phyloP scores from a whole-genome alignment of 2,113 vertebrate genomes.

The Melanotaenia duboulayi region DNA sequence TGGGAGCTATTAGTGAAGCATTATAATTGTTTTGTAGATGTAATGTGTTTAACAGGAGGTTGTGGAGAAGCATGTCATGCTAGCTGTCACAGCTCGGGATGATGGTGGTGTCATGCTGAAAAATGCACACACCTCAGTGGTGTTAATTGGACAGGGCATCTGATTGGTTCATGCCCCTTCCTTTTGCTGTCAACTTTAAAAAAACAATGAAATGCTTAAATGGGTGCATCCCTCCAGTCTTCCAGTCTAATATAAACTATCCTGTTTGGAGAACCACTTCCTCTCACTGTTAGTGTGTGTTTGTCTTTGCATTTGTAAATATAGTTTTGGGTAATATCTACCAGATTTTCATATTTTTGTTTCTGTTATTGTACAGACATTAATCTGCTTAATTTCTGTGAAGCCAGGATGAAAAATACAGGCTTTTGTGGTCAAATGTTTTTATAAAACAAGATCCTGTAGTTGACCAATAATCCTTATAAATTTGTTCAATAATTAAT shows the following conservation, averaged over 20 bases:
- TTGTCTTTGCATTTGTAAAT: background rate
- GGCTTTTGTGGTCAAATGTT: background rate
- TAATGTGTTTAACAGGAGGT: constrained; percentile 15
- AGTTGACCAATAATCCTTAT: background rate
- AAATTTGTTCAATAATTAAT: background rate
- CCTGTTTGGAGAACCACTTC: constrained; percentile 7
- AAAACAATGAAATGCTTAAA: constrained; percentile 72
- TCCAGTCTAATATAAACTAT: constrained; percentile 13
- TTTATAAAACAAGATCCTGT: background rate
- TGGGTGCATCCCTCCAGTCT: constrained; percentile 23
- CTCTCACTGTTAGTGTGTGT: background rate
- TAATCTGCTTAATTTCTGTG: background rate
- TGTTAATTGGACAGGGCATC: constrained; percentile 83
- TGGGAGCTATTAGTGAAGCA: background rate
- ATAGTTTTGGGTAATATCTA: background rate
- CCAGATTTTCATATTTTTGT: background rate
- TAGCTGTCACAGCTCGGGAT: constrained; percentile 59
- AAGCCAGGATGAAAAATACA: background rate
- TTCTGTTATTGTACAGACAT: background rate
- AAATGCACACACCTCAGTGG: constrained; percentile 67
- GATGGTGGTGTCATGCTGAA: constrained; percentile 67
- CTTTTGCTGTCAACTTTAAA: constrained; percentile 73
- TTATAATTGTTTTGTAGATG: constrained; percentile 14
- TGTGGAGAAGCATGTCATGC: constrained; percentile 43
- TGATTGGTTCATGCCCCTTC: constrained; percentile 75